Percentiles rank a stretch among this genome's conserved stretches.
These are phyloP conservation scores for Bombus superbus DNA, from an alignment of 1,140 invertebrate genomes.

Conservation along the genomic window DNA sequence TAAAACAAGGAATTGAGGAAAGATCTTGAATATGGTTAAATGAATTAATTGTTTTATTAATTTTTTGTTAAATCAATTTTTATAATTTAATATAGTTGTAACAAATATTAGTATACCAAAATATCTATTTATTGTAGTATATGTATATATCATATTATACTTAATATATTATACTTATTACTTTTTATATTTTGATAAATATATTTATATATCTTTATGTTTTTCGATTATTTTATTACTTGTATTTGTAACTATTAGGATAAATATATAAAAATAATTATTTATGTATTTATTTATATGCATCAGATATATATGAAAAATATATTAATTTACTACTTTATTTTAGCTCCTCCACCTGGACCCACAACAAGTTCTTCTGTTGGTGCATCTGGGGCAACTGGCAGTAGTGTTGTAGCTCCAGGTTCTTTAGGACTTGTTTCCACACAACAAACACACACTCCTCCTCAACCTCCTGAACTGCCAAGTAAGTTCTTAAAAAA, in stretches of 20 bases:
- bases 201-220: background rate
- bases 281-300: too few relatives aligned
- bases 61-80: background rate
- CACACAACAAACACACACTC: conserved; percentile 82
- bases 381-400: conserved; percentile 78
- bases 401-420: conserved; percentile 78
- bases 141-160: background rate
- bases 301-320: background rate
- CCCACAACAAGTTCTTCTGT: conserved; percentile 82
- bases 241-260: too few relatives aligned
- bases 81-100: background rate
- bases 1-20: too few relatives aligned
- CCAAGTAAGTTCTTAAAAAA: conserved; percentile 72
- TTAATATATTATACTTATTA: too few relatives aligned
- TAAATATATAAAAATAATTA: too few relatives aligned
- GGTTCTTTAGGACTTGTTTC: conserved; percentile 80
- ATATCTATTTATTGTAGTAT: background rate
- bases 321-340: background rate
- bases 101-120: background rate
- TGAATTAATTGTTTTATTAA: background rate
- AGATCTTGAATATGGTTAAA: background rate
- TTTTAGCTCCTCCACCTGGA: conserved; percentile 79
- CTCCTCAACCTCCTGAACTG: conserved; percentile 83
- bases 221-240: background rate
- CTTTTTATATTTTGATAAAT: background rate